These are phyloP conservation scores for Anadara kagoshimensis DNA, from an alignment of 1,140 invertebrate species.

Conservation along the genomic window DNA sequence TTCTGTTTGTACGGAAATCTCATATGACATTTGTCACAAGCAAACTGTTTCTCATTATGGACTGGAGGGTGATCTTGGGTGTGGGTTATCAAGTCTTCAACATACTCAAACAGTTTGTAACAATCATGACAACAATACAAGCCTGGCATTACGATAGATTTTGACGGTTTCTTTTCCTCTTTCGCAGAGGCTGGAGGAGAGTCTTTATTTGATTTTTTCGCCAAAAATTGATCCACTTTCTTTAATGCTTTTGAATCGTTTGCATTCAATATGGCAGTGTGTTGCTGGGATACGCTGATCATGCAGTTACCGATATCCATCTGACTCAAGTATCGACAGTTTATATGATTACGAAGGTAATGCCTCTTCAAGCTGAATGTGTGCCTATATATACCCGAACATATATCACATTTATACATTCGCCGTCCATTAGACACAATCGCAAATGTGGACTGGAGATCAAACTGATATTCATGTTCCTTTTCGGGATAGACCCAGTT, in stretches of 20 bases:
- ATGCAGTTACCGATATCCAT: conserved; percentile 62
- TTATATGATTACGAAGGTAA: conserved; percentile 77
- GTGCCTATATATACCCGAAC: conserved; percentile 75
- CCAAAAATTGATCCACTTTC: neutral
- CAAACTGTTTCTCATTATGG: conserved; percentile 50
- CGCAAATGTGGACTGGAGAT: conserved; percentile 45
- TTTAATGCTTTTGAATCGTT: conserved; percentile 7
- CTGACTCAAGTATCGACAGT: conserved; percentile 75
- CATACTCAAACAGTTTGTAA: conserved; percentile 66
- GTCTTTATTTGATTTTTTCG: conserved; percentile 10
- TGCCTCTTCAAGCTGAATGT: conserved; percentile 78
- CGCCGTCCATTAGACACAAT: conserved; percentile 64
- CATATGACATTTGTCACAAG: conserved; percentile 70
- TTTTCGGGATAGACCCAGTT: conserved; percentile 43
- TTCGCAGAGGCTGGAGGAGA: neutral
- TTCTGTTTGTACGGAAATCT: conserved; percentile 69
- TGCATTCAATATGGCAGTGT: conserved; percentile 21
- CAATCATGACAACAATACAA: conserved; percentile 75
- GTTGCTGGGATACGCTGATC: conserved; percentile 49
- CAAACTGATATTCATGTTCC: conserved; percentile 58
- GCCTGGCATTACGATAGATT: conserved; percentile 35
- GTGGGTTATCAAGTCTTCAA: conserved; percentile 65
- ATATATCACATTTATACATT: conserved; percentile 77
- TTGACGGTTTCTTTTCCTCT: conserved; percentile 2
- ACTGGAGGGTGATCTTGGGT: conserved; percentile 46